A percentile compares a stretch with the other conserved stretches of the same genome.
These are phyloP conservation scores for Oreochromis tanganicae DNA, from an alignment of 2,113 vertebrate species.

Conservation along the genomic window DNA sequence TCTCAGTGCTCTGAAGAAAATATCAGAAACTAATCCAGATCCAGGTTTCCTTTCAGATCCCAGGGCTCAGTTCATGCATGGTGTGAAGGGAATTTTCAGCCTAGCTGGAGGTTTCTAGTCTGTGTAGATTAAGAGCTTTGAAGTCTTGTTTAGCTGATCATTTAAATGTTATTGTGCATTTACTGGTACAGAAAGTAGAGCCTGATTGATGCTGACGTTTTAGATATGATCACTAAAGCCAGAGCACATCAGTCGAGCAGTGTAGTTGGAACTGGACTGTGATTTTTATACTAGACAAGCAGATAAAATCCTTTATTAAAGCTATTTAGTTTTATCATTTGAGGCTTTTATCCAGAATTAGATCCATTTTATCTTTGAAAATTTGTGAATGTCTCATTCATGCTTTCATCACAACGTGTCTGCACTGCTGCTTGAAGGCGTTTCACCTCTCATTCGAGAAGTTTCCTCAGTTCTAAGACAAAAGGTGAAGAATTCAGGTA, in stretches of 20 bases:
- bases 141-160: not conserved
- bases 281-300: not conserved
- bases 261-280: not conserved
- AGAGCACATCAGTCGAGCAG: not conserved
- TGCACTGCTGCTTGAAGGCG: not conserved
- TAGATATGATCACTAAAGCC: not conserved
- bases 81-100: not conserved
- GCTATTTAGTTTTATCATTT: not conserved
- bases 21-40: not conserved
- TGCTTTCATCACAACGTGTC: not conserved
- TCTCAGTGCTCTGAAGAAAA: not conserved
- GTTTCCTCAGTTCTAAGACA: not conserved
- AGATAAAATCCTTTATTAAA: not conserved
- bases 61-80: not conserved
- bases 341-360: not conserved
- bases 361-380: not conserved
- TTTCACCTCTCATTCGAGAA: not conserved
- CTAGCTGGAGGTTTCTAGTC: too few relatives aligned
- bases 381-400: not conserved
- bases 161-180: not conserved
- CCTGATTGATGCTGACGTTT: not conserved
- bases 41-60: not conserved
- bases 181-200: not conserved
- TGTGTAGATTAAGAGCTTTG: not conserved
- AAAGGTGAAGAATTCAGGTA: not conserved